Percentiles rank a stretch among this genome's conserved stretches.
Evolutionary conservation across 2,797 vertebrate species (phyloP).

Genomic region (Rhinella marina): DNA sequence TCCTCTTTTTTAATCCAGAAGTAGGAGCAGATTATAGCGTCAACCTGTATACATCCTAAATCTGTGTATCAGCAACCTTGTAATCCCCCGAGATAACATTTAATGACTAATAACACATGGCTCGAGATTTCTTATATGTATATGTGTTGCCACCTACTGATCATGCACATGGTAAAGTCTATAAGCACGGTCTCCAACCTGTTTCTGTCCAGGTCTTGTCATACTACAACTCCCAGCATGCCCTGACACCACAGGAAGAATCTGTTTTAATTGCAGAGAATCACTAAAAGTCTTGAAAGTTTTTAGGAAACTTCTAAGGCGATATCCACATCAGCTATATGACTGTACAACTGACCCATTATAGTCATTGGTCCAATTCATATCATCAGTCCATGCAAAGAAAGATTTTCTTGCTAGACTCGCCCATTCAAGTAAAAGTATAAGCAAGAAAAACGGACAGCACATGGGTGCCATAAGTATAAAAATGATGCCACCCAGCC

Average conservation of each 20-base stretch:
- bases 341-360: too few relatives aligned
- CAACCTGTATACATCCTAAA: slow-evolving; percentile 33
- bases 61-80: slow-evolving; percentile 12
- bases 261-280: neutral
- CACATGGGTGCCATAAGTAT: too few relatives aligned
- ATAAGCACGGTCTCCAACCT: neutral
- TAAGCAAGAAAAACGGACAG: too few relatives aligned
- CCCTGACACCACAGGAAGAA: neutral
- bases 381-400: too few relatives aligned
- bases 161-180: neutral
- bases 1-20: neutral
- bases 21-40: slow-evolving; percentile 44
- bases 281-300: neutral
- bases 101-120: neutral
- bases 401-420: too few relatives aligned
- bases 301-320: neutral
- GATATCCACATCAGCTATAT: too few relatives aligned
- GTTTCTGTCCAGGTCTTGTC: neutral
- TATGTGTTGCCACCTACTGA: neutral
- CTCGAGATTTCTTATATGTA: neutral
- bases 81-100: neutral
- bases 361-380: too few relatives aligned
- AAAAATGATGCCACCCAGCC: too few relatives aligned
- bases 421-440: too few relatives aligned
- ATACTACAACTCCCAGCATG: neutral